A percentile compares a stretch with the other conserved stretches of the same genome.
phyloP scores from a whole-genome alignment of 2,113 vertebrate genomes.

The Ailuropoda melanoleuca region DNA sequence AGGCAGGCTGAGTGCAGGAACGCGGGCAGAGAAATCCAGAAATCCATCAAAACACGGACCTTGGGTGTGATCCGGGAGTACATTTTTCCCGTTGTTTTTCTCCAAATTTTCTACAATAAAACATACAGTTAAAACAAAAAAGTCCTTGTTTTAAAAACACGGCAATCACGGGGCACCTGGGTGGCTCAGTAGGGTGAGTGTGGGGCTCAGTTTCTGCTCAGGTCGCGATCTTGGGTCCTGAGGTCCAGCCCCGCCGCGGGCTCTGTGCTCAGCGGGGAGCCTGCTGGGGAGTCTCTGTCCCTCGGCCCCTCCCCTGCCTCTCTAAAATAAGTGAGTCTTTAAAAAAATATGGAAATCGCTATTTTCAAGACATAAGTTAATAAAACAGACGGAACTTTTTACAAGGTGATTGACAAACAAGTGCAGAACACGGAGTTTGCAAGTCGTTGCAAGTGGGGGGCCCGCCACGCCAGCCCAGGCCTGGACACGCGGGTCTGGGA shows the following conservation, averaged over 20 bases:
- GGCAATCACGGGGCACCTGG: background rate
- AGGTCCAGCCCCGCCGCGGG: background rate
- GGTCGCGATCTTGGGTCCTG: background rate
- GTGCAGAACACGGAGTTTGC: rapidly evolving
- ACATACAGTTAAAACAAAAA: background rate
- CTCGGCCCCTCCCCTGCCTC: background rate
- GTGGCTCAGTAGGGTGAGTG: background rate
- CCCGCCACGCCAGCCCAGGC: background rate
- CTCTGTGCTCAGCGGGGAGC: background rate
- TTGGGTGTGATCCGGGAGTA: rapidly evolving
- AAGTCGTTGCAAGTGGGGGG: background rate
- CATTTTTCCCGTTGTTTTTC: background rate
- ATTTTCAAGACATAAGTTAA: background rate
- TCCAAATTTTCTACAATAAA: background rate
- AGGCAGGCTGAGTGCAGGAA: background rate
- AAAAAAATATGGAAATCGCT: background rate
- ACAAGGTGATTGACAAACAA: background rate
- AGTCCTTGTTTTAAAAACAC: background rate
- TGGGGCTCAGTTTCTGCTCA: background rate
- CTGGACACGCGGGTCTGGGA: background rate
- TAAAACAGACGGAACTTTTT: background rate
- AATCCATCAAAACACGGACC: rapidly evolving
- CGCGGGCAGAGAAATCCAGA: rapidly evolving
- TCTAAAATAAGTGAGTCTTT: background rate
- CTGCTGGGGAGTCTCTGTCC: background rate